phyloP scores from a whole-genome alignment of 1,140 invertebrate genomes.

The Nebria ingens region DNA sequence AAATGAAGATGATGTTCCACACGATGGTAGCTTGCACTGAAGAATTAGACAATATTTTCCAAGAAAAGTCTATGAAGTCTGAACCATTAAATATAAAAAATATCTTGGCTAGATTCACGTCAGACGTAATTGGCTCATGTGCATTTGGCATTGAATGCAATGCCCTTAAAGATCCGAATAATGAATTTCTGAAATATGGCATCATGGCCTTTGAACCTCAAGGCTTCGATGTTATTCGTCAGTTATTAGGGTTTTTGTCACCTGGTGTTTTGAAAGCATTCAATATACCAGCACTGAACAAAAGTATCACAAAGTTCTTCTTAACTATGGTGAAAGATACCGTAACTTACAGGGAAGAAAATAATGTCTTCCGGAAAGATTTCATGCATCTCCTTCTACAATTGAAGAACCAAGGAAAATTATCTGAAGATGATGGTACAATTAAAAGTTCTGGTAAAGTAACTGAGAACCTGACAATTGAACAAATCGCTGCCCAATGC shows the following conservation, averaged over 20 bases:
- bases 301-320: constrained; percentile 31
- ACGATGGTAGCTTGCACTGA: background rate
- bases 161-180: constrained; percentile 29
- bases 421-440: constrained; percentile 31
- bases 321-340: constrained; percentile 41
- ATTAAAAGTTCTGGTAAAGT: background rate
- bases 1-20: constrained; percentile 38
- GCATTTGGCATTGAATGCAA: constrained; percentile 40
- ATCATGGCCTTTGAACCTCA: background rate
- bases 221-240: background rate
- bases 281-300: background rate
- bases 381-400: constrained; percentile 44
- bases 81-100: constrained; percentile 29
- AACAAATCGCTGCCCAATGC: constrained; percentile 29
- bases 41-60: constrained; percentile 18
- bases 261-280: background rate
- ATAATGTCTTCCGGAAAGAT: constrained; percentile 38
- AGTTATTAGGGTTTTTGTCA: background rate
- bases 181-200: constrained; percentile 27
- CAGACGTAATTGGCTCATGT: constrained; percentile 38
- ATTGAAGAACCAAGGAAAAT: constrained; percentile 40
- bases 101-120: constrained; percentile 33
- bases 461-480: constrained; percentile 18
- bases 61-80: background rate
- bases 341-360: constrained; percentile 35